Base-by-base conservation (phyloP, 1,140 invertebrate species). In the Drosophila watanabei region DNA sequence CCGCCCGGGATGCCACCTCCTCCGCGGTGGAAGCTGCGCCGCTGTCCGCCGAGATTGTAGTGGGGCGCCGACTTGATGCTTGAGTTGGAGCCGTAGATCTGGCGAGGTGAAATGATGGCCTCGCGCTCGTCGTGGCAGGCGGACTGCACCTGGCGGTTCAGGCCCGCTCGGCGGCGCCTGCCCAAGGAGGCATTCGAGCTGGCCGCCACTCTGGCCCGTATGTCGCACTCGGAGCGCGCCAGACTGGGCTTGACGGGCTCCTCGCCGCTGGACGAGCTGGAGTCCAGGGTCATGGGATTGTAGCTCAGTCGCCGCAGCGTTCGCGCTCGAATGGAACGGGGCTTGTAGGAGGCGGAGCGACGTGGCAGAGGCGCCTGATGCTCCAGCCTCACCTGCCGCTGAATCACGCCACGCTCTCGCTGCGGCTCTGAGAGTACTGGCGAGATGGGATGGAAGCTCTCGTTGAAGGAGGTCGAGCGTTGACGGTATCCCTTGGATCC, bases 251-350 rank as follows among this genome's bases (percentile, higher is more conserved):
- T 92, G 32, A 58, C 62, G 4, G 45, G 63, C 59, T 93, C 93
- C 32, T 78, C 88, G 7, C 91, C 92, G 41, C 91, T 92, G 65
- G 87, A 92, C 1, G 93, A 93, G 20, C 94, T 84, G 59, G 94
- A 83, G 82, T 94, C 90, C 56, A 93, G 92, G 79, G 72, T 93
- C 93, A 91, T 94, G 16, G 94, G 94, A 92, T 95, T 95, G 77
- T 95, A 95, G 35, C 94, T 94, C 58, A 95, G 93, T 8, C 94
- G 83, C 8, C 94, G 83, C 7, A 94, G 72, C 24, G 94, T 95
- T 18, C 94, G 86, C 32, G 94, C 94, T 28, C 94, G 87, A 37
- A 95, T 93, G 0, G 92, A 92, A 16, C 92, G 91, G 2, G 93
- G 91, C 16, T 93, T 93, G 37, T 93, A 93, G 13, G 89, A 88